These are phyloP conservation scores for Tichodroma muraria DNA, from an alignment of 2,113 vertebrate genomes.

Conservation along the genomic window DNA sequence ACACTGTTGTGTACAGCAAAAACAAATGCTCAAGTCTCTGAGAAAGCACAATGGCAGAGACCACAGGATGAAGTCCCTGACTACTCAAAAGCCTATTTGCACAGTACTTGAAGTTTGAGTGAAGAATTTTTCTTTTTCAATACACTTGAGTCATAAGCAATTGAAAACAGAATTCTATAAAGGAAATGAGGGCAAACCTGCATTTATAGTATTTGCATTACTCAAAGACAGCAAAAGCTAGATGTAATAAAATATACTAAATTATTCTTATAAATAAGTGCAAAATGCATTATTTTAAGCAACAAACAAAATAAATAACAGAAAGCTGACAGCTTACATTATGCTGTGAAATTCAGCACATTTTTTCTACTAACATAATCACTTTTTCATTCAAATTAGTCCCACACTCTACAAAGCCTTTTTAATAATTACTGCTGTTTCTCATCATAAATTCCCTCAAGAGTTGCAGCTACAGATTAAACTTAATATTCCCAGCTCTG, in stretches of 20 bases:
- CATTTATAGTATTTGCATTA: background rate
- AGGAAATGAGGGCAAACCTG: background rate
- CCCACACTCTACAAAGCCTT: background rate
- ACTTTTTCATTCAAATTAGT: slow-evolving; percentile 17
- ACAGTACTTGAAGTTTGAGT: background rate
- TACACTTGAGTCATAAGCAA: background rate
- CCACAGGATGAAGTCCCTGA: background rate
- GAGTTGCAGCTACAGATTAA: background rate
- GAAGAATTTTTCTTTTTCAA: background rate
- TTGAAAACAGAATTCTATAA: background rate
- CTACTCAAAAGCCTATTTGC: background rate
- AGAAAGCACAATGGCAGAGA: background rate
- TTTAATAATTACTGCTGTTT: slow-evolving; percentile 40
- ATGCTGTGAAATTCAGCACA: background rate
- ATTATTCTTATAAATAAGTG: background rate
- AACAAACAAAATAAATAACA: background rate
- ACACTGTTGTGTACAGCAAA: background rate
- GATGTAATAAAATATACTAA: background rate
- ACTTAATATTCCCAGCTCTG: background rate
- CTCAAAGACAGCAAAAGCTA: background rate
- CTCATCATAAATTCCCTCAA: background rate
- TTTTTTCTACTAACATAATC: background rate
- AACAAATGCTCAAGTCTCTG: background rate
- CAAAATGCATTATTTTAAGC: background rate
- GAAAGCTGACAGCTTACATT: background rate